Base-by-base conservation (phyloP, 2,797 vertebrate species). In the Halcyon leucocephala region DNA sequence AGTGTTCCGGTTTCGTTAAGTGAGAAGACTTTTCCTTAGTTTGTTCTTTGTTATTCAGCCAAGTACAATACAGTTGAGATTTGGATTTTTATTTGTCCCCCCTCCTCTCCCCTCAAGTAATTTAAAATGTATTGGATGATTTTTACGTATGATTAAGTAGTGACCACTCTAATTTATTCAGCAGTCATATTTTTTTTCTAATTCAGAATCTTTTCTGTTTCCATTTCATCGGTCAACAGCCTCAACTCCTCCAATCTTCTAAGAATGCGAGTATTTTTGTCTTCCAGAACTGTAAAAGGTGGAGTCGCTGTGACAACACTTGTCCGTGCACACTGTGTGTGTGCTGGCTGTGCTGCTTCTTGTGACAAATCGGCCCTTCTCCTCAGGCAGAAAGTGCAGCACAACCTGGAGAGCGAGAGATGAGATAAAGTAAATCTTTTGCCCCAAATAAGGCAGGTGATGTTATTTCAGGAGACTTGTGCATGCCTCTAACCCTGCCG, bases 301-400 rank as follows among this genome's bases (percentile, higher is more conserved):
- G 86, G 76, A 87, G 72, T 62, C 94, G 86, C 80, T 84, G 54
- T 87, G 69, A 85, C 85, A 67, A 28, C 82, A 78, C 31, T 96
- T 79, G n/a, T 72, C 4, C 0, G 22, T 70, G 71, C 48, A 83
- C 44, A 12, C 39, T 58, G 21, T 5, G 1, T 24, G 22, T 26
- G 28, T 3, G 8, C 78, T 66, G 22, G 51, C 86, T 86, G 37
- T 0, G 0, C 65, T 58, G 58, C 82, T 82, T 52, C 55, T 85
- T 5, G 0, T 41, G 31, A 20, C 71, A 14, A 48, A n/a, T 48
- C 1, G 0, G n/a, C 66, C 62, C 28, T 13, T 71, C 52, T 86
- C 31, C 37, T 90, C 0, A 0, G 48, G 41, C 71, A 58, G 86
- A 89, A 94, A 92, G 79, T 71, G 64, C 74, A 77, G 55, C 69